Evolutionary conservation across 2,113 vertebrate genomes (phyloP).

Genomic region (Mesembrinibis cayennensis): DNA sequence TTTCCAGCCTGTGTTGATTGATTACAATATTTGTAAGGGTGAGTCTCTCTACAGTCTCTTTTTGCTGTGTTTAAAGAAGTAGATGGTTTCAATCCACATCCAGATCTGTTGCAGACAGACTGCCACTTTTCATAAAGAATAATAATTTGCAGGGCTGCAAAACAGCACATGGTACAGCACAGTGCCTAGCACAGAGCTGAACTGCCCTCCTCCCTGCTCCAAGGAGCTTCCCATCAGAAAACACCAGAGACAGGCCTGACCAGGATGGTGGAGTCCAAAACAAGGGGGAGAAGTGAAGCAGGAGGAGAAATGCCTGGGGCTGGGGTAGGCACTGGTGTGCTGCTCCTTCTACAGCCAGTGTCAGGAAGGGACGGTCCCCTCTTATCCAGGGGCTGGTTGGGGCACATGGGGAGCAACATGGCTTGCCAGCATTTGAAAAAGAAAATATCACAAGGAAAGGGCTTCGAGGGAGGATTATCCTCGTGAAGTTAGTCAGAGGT

Average conservation of each 20-base stretch:
- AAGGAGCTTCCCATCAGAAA: neutral
- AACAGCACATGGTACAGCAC: neutral
- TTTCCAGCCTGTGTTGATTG: neutral
- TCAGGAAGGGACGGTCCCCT: neutral
- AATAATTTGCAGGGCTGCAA: neutral
- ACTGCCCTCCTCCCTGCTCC: neutral
- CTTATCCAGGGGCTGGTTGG: neutral
- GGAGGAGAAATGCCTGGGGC: neutral
- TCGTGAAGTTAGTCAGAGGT: neutral
- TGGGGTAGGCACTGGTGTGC: neutral
- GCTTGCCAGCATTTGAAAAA: neutral
- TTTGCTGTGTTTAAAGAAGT: neutral
- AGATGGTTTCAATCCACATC: neutral
- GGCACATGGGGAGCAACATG: accelerated
- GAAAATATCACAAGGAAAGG: neutral
- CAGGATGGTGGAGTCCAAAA: neutral
- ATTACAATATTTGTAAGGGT: neutral
- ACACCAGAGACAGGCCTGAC: neutral
- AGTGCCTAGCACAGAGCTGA: neutral
- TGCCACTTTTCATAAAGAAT: neutral
- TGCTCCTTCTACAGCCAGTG: neutral
- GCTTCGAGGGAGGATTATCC: neutral
- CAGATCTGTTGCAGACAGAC: neutral
- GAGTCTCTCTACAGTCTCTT: neutral
- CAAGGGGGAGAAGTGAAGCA: neutral